Conservation (phyloP, 2,797 vertebrate species). For the Danio choprae region DNA sequence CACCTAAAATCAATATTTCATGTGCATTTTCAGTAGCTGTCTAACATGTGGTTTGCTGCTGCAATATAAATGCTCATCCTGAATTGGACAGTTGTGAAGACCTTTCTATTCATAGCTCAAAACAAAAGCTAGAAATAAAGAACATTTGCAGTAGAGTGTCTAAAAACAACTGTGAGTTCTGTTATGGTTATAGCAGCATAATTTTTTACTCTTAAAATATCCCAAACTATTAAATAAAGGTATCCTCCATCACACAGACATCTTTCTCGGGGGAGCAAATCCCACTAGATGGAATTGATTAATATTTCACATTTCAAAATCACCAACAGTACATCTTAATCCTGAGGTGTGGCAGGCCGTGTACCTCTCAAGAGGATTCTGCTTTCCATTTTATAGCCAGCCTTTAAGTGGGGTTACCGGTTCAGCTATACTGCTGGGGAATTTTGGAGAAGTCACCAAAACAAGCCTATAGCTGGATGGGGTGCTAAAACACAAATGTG, state of each 20-base stretch:
- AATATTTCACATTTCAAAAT: constrained; percentile 45
- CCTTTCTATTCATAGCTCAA: not conserved
- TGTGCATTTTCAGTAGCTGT: not conserved
- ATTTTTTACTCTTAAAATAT: constrained; percentile 6
- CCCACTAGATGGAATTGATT: constrained; percentile 39
- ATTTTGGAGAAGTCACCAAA: constrained; percentile 10
- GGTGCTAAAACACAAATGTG: not conserved
- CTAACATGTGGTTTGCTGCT: not conserved
- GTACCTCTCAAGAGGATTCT: constrained; percentile 29
- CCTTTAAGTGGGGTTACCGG: constrained; percentile 2
- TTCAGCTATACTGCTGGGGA: not conserved
- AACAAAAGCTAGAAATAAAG: not conserved
- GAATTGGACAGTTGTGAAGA: not conserved
- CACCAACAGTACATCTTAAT: constrained; percentile 40
- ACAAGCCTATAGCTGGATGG: not conserved
- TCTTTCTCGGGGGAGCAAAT: constrained; percentile 15
- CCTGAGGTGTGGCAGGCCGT: not conserved
- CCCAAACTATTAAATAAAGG: constrained; percentile 10
- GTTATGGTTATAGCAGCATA: not conserved
- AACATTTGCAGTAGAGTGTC: not conserved
- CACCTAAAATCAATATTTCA: no score
- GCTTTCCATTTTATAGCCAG: constrained; percentile 28
- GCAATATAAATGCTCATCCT: not conserved
- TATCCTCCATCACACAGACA: not conserved
- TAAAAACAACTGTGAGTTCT: not conserved